Conservation (phyloP, 2,888 invertebrate species). For the Marronus borbonicus region DNA sequence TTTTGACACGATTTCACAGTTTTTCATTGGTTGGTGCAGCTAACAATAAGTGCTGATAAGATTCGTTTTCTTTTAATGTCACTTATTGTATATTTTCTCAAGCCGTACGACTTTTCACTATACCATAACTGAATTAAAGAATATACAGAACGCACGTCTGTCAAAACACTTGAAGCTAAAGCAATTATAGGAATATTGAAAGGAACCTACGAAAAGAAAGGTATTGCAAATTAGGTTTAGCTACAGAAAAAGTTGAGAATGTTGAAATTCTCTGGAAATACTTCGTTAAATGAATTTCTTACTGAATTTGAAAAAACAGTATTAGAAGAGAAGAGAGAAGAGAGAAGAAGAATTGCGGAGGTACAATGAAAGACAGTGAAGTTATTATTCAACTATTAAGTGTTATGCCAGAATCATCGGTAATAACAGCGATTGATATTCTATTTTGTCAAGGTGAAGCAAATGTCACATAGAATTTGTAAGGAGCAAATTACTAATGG, state of each 20-base stretch:
- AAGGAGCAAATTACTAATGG: conserved; percentile 52
- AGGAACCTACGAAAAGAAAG: conserved; percentile 18
- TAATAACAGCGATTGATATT: conserved; percentile 54
- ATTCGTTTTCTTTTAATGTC: too few species aligned
- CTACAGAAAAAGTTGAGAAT: conserved; percentile 19
- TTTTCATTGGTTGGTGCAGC: too few species aligned
- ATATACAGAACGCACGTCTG: too few species aligned
- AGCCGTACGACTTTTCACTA: too few species aligned
- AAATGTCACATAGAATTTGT: conserved; percentile 51
- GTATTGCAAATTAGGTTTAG: conserved; percentile 25
- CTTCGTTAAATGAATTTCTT: conserved; percentile 16
- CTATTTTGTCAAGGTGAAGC: conserved; percentile 38
- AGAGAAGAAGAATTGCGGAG: conserved; percentile 51
- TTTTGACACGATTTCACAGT: too few species aligned
- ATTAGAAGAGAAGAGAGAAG: too few species aligned
- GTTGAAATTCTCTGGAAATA: conserved; percentile 5
- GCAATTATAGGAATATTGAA: neutral
- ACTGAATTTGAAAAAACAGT: conserved; percentile 50
- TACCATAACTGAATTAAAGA: too few species aligned
- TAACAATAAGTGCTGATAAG: too few species aligned
- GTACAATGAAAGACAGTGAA: conserved; percentile 51
- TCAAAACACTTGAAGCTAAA: neutral
- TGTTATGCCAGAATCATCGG: conserved; percentile 51
- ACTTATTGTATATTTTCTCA: too few species aligned
- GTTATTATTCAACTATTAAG: conserved; percentile 52